These are phyloP conservation scores for Chloroceryle aenea DNA, from an alignment of 2,113 vertebrate species.

Conservation along the genomic window DNA sequence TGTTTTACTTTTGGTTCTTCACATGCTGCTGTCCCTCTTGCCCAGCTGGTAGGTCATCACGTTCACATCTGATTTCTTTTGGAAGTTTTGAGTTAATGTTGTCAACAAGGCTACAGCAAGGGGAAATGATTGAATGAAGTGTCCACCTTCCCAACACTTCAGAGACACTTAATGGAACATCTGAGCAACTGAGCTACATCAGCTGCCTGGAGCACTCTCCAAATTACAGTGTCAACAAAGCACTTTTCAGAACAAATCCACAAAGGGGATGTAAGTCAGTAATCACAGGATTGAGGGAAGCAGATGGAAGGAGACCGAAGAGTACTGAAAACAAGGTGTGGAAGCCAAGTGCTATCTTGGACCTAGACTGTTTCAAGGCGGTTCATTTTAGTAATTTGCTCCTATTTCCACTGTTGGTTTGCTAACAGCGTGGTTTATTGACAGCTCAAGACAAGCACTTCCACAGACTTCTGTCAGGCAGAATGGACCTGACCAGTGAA, in stretches of 20 bases:
- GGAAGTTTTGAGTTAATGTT: not conserved
- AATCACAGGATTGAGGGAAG: not conserved
- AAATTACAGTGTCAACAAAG: not conserved
- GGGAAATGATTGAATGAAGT: not conserved
- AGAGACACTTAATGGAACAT: not conserved
- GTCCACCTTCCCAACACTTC: not conserved
- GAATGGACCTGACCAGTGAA: not conserved
- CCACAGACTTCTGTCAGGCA: not conserved
- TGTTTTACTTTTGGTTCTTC: not conserved
- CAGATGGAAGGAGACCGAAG: not conserved
- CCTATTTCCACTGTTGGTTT: not conserved
- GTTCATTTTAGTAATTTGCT: not conserved
- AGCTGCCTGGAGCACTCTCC: rapidly evolving
- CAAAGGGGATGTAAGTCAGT: not conserved
- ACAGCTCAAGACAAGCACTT: not conserved
- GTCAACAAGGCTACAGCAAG: not conserved
- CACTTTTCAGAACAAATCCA: not conserved
- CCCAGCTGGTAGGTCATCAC: rapidly evolving
- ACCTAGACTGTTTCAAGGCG: not conserved
- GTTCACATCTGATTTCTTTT: not conserved
- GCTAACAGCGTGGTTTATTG: not conserved
- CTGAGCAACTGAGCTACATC: not conserved
- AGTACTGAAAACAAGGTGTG: not conserved
- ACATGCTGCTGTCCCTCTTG: not conserved
- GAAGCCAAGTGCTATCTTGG: not conserved